phyloP scores from a whole-genome alignment of 2,113 vertebrate species.

The Otis tarda region DNA sequence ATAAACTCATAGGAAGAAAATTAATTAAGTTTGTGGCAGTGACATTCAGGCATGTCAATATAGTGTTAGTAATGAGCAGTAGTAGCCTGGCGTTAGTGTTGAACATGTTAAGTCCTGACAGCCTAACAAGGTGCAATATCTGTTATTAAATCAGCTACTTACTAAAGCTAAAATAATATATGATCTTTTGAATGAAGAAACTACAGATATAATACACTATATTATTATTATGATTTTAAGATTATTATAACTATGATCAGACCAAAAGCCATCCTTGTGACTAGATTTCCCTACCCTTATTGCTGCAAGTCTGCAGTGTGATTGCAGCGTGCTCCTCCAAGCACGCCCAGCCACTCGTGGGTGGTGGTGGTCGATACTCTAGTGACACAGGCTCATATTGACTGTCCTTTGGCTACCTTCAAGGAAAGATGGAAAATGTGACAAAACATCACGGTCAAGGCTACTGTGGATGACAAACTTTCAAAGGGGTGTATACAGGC shows the following conservation, averaged over 20 bases:
- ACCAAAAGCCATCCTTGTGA: not conserved
- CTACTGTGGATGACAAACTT: not conserved
- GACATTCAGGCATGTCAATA: not conserved
- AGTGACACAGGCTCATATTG: accelerated
- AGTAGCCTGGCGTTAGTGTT: not conserved
- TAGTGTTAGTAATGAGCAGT: not conserved
- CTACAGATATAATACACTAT: not conserved
- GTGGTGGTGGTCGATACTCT: accelerated
- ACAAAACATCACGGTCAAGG: not conserved
- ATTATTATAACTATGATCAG: not conserved
- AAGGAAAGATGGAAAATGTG: not conserved
- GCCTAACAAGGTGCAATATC: not conserved
- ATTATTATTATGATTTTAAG: not conserved
- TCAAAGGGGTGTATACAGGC: not conserved
- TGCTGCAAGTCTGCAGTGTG: not conserved
- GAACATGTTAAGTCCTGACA: not conserved
- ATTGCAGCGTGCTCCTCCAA: accelerated
- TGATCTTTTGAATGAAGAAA: not conserved
- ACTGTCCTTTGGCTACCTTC: not conserved
- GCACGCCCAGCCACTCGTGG: not conserved
- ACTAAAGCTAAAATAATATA: not conserved
- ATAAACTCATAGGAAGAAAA: not conserved
- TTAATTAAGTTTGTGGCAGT: not conserved
- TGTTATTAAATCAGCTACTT: not conserved
- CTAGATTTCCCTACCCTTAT: not conserved